Conservation (phyloP, 2,113 vertebrate species). For the Oceanites oceanicus region DNA sequence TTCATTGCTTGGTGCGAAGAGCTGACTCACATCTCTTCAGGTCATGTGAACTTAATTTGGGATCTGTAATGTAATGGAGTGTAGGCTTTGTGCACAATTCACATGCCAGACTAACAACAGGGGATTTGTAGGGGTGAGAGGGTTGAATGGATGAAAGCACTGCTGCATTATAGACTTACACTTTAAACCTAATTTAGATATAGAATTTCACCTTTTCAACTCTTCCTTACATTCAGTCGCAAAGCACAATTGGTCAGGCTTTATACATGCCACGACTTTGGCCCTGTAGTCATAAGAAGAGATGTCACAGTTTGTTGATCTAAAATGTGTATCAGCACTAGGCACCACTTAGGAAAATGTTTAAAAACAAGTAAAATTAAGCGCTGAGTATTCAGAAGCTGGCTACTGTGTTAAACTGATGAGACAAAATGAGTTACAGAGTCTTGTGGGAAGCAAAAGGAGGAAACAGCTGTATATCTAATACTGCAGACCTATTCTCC, state of each 20-base stretch:
- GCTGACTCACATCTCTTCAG: not conserved
- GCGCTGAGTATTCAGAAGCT: not conserved
- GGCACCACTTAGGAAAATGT: not conserved
- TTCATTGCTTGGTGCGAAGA: not conserved
- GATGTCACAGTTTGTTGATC: not conserved
- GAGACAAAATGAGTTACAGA: not conserved
- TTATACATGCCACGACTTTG: not conserved
- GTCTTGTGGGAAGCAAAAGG: not conserved
- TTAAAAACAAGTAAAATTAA: not conserved
- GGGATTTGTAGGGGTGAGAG: not conserved
- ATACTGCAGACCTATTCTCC: not conserved
- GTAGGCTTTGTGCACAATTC: not conserved
- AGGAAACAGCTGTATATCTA: not conserved
- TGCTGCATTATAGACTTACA: not conserved
- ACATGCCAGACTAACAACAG: not conserved
- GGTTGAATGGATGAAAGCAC: not conserved
- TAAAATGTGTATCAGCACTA: not conserved
- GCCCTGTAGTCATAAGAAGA: not conserved
- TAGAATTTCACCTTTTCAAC: slow-evolving; percentile 19
- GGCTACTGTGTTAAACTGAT: not conserved
- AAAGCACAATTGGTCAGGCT: not conserved
- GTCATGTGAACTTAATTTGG: slow-evolving; percentile 12
- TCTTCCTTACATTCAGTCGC: not conserved
- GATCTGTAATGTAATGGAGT: not conserved
- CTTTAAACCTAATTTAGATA: slow-evolving; percentile 17